These are phyloP conservation scores for Corythoichthys haematopterus DNA, from an alignment of 2,113 vertebrate species.

Conservation along the genomic window DNA sequence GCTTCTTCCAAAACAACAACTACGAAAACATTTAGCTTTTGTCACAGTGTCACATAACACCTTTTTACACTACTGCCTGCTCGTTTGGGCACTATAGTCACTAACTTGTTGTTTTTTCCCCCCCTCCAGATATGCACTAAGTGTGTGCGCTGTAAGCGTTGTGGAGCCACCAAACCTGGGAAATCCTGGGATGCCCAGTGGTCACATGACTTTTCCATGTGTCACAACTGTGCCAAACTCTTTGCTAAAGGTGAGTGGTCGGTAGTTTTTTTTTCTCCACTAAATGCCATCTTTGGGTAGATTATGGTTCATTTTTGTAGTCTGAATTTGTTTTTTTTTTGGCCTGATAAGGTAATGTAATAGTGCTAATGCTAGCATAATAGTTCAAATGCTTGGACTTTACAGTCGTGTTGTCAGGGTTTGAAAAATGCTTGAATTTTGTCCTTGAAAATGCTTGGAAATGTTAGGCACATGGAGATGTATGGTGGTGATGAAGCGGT, in stretches of 20 bases:
- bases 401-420: no score
- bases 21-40: slow-evolving; percentile 20
- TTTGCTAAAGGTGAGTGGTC: slow-evolving; percentile 86
- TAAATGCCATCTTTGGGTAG: no score
- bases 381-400: no score
- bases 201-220: slow-evolving; percentile 98
- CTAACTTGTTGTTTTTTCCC: slow-evolving; percentile 2
- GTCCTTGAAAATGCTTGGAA: no score
- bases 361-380: no score
- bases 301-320: no score
- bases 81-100: slow-evolving; percentile 5
- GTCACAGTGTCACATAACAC: slow-evolving; percentile 13
- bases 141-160: slow-evolving; percentile 95
- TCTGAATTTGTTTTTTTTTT: no score
- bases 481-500: no score
- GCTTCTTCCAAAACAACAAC: not conserved
- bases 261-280: not conserved
- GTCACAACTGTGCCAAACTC: slow-evolving; percentile 98
- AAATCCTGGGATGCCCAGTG: slow-evolving; percentile 97
- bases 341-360: no score
- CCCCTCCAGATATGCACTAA: slow-evolving; percentile 88
- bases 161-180: slow-evolving; percentile 94
- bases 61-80: slow-evolving; percentile 1
- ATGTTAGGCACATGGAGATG: no score
- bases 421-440: no score